Base-by-base conservation (phyloP, 2,797 vertebrate species). In the Sebastes cheni region DNA sequence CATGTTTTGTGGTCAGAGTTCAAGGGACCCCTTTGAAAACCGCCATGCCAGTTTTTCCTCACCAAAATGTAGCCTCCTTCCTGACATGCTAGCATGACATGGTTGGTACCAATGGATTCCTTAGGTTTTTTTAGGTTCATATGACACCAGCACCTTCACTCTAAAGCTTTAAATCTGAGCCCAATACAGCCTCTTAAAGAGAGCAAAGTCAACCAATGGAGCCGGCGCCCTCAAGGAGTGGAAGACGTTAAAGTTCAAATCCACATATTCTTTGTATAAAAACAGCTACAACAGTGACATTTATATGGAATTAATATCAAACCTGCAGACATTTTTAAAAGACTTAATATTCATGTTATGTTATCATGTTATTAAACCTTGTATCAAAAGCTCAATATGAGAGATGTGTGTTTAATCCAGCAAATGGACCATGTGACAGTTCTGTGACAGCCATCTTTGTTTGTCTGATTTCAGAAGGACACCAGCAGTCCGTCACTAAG, bases 401-500 rank as follows among this genome's bases (percentile, higher is more conserved):
- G 36, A 36, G 16, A 60, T 64, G 32, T 59, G 16, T 34, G 16
- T 69, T 22, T 39, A 36, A 30, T 29, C 27, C 20, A 61, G 16
- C 1, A 5, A 32, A 67, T 36, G 29, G 6, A 54, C 58, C 6
- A 13, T 42, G 34, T 72, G 27, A 72, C 16, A 2, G 20, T 39
- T 9, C 8, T 68, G 1, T 89, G 56, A 67, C 9, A 32, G 60
- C n/a, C 29, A 50, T 69, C 29, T 71, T 61, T 66, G 39, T 76
- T 56, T 86, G 18, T 82, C 58, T 90, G 34, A 11, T 83, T 96
- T 91, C 91, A 99, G 98, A 98, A 97, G 32, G 98, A 99, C 90
- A 97, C 90, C 84, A 97, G 96, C 91, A 99, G 98, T 86, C 98
- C 98, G 0, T 95, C 97, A 77, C 93, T 98, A 30, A 86, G 89